Evolutionary conservation across 2,113 vertebrate species (phyloP), one percentile per base, ranked within the genome.

Genomic region (Pseudonaja textilis): DNA sequence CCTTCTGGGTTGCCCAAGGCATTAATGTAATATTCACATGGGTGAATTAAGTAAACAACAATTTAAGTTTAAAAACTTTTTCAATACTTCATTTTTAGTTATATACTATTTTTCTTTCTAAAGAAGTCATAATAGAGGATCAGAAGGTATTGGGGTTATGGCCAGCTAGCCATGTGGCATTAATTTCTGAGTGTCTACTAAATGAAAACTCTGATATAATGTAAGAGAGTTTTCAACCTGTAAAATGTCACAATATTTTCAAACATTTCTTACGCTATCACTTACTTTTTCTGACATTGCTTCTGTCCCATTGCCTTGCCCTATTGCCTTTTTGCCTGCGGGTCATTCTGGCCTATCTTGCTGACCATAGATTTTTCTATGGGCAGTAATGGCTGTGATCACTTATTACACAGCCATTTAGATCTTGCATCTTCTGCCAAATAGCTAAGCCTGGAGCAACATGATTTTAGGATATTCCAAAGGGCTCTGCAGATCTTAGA

Each of bases 31-130:
- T 55, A 39, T 69, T 94, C 47, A 25, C 26, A 39, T 3, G 18
- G 50, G 23, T 86, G 91, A 94, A 42, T 89, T 23, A 81, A 95
- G 25, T 55, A 2, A 45, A 3, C 29, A 92, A 81, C 81, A 88
- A 8, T 56, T 92, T 81, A 81, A 42, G 74, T 81, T 42, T 81
- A 42, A 34, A 81, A 81, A 81, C 1, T 1, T 81, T 39, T 81
- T 34, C 34, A 42, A 42, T 22, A 81, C 42, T 81, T 42, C 34
- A 22, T 81, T 81, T 81, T 39, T 81, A 22, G 74, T 22, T 81
- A 81, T 9, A 34, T 39, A 10, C 3, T 39, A 81, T 39, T 39
- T 81, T 81, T 81, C 69, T 22, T 39, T 22, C 18, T 81, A 42
- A 81, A 39, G 74, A 6, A 81, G 69, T 39, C 6, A 81, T 39